Percentiles rank a stretch among this genome's conserved stretches.
phyloP scores from a whole-genome alignment of 2,113 vertebrate genomes.

The Tor tambroides region DNA sequence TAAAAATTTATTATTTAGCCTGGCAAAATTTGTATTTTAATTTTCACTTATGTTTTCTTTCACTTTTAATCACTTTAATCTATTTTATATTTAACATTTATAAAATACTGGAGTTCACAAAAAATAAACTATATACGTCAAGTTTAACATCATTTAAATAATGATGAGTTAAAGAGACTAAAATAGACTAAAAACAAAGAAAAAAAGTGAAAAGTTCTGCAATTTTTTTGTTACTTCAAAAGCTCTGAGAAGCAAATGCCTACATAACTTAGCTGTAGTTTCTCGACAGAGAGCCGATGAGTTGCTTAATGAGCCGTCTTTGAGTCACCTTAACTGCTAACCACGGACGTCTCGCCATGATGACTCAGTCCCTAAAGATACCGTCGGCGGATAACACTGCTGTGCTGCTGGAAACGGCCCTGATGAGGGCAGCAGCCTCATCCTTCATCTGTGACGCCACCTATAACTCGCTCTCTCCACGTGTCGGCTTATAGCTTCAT shows the following conservation, averaged over 20 bases:
- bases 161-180: too few relatives aligned
- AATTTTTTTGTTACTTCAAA: background rate
- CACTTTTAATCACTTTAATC: too few relatives aligned
- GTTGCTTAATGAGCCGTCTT: background rate
- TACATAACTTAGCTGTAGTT: background rate
- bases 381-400: background rate
- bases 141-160: background rate
- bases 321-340: background rate
- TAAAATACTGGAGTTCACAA: too few relatives aligned
- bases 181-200: background rate
- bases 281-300: background rate
- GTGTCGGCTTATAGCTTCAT: background rate
- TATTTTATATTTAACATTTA: too few relatives aligned
- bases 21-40: too few relatives aligned
- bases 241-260: too few relatives aligned
- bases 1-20: too few relatives aligned
- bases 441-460: background rate
- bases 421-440: background rate
- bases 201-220: background rate
- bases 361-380: background rate
- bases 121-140: background rate
- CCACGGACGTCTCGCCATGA: background rate
- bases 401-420: background rate
- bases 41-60: too few relatives aligned
- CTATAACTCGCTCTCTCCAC: background rate